Percentiles rank a stretch among this genome's conserved stretches.
phyloP scores from a whole-genome alignment of 2,888 invertebrate species.

The Bellardia bayeri region DNA sequence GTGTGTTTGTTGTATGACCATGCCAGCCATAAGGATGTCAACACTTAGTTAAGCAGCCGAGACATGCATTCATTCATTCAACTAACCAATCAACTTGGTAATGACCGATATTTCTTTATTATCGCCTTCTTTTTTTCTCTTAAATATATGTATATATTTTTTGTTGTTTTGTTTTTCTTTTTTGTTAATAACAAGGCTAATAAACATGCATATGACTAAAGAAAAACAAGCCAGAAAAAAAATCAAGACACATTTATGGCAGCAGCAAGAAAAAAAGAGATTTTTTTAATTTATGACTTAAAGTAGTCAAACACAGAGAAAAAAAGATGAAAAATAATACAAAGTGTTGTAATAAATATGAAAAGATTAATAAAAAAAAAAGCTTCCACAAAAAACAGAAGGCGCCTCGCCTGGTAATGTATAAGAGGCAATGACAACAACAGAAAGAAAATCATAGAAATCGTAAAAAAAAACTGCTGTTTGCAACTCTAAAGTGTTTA shows the following conservation, averaged over 20 bases:
- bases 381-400: slow-evolving; percentile 4
- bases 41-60: slow-evolving; percentile 20
- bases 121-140: slow-evolving; percentile 35
- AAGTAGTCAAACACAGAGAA: slow-evolving; percentile 16
- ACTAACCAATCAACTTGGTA: slow-evolving; percentile 51
- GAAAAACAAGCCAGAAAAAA: slow-evolving; percentile 9
- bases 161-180: neutral
- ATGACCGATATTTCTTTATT: slow-evolving; percentile 70
- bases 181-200: slow-evolving; percentile 46
- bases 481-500: neutral
- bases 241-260: slow-evolving; percentile 26
- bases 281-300: slow-evolving; percentile 48
- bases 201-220: neutral
- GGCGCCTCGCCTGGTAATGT: slow-evolving; percentile 16
- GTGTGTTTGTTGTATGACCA: too few relatives aligned
- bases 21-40: slow-evolving; percentile 25
- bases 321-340: slow-evolving; percentile 6
- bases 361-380: slow-evolving; percentile 52
- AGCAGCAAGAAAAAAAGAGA: slow-evolving; percentile 16
- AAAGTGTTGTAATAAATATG: slow-evolving; percentile 57
- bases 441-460: slow-evolving; percentile 3
- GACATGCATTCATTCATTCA: slow-evolving; percentile 32
- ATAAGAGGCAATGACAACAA: neutral
- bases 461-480: neutral
- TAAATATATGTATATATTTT: neutral